phyloP scores from a whole-genome alignment of 1,140 invertebrate genomes.

The Drosophila kikkawai region DNA sequence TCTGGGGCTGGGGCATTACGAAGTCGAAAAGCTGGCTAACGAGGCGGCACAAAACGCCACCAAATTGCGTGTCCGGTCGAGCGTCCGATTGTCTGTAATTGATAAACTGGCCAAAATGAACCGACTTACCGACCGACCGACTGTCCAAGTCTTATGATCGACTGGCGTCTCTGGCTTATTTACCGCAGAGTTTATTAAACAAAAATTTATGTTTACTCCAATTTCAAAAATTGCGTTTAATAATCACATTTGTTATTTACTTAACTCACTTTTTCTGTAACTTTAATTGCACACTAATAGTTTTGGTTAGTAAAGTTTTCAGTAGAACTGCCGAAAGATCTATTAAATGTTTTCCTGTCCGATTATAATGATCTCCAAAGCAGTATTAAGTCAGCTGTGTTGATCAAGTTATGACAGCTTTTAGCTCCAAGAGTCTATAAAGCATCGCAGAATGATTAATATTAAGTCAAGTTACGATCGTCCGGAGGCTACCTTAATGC shows the following conservation, averaged over 20 bases:
- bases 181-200: slow-evolving; percentile 60
- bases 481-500: neutral
- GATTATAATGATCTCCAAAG: slow-evolving; percentile 20
- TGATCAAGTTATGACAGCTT: slow-evolving; percentile 44
- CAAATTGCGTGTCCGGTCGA: slow-evolving; percentile 56
- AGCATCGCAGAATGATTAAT: slow-evolving; percentile 17
- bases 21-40: slow-evolving; percentile 58
- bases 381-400: slow-evolving; percentile 28
- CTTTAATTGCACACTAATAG: slow-evolving; percentile 69
- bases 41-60: slow-evolving; percentile 70
- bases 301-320: slow-evolving; percentile 41
- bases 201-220: slow-evolving; percentile 54
- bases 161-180: slow-evolving; percentile 16
- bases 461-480: slow-evolving; percentile 9
- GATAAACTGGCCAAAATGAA: slow-evolving; percentile 77
- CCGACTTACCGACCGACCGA: slow-evolving; percentile 27
- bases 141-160: slow-evolving; percentile 39
- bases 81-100: slow-evolving; percentile 62
- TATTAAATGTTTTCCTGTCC: slow-evolving; percentile 12
- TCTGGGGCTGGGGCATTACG: slow-evolving; percentile 20
- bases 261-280: slow-evolving; percentile 22
- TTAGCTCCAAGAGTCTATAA: slow-evolving; percentile 3
- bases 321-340: slow-evolving; percentile 30
- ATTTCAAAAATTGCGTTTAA: slow-evolving; percentile 44
- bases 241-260: slow-evolving; percentile 40